phyloP scores from a whole-genome alignment of 2,797 vertebrate species.

The Parauchenoglanis ngamensis region DNA sequence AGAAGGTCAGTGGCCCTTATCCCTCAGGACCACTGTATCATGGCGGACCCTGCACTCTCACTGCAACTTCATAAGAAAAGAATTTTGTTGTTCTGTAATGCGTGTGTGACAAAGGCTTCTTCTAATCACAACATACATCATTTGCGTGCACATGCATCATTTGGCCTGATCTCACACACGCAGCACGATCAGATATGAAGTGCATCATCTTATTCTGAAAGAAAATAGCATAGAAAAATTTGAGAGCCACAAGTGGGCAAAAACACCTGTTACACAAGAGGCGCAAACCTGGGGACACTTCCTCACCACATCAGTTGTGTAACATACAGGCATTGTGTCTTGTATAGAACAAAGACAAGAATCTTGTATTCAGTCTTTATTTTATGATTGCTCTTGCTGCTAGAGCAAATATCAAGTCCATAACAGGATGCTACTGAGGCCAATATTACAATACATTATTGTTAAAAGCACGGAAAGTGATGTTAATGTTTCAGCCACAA shows the following conservation, averaged over 20 bases:
- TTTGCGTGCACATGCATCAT: not conserved
- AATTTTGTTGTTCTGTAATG: too few relatives aligned
- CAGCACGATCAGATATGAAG: constrained; percentile 48
- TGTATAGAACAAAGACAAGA: not conserved
- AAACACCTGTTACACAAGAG: not conserved
- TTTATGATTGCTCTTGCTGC: not conserved
- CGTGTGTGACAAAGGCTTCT: not conserved
- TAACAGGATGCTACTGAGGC: too few relatives aligned
- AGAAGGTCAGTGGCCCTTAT: not conserved
- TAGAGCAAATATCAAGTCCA: not conserved
- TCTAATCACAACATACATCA: constrained; percentile 44
- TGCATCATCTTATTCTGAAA: constrained; percentile 65
- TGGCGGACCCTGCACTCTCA: not conserved
- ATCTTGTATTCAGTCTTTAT: too few relatives aligned
- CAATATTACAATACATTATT: not conserved
- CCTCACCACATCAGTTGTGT: not conserved
- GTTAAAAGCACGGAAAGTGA: not conserved
- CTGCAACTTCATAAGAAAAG: not conserved
- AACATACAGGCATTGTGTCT: not conserved
- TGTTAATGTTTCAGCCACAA: not conserved
- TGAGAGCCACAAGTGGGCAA: not conserved
- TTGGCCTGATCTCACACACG: not conserved
- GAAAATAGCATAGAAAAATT: constrained; percentile 35
- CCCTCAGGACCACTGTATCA: not conserved
- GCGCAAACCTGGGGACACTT: not conserved